Conservation (phyloP, 2,113 vertebrate species). For the Lontra canadensis region DNA sequence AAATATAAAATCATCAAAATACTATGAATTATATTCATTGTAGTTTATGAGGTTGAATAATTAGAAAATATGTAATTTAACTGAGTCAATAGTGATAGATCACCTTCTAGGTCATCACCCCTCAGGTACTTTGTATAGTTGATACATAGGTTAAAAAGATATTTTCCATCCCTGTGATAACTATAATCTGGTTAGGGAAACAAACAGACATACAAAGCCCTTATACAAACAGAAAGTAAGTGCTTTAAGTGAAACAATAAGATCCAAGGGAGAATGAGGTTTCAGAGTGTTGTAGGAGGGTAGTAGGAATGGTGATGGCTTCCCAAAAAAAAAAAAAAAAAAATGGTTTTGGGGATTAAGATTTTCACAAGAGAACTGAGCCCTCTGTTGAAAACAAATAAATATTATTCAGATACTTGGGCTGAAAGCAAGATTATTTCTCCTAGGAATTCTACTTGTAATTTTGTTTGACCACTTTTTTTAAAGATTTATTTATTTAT, state of each 20-base stretch:
- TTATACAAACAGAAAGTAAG: conserved; percentile 33
- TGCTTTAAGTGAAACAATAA: conserved; percentile 5
- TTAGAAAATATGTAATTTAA: not conserved
- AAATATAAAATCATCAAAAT: conserved; percentile 30
- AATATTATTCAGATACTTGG: not conserved
- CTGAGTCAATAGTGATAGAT: not conserved
- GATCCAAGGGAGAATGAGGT: not conserved
- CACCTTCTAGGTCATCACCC: not conserved
- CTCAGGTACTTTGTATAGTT: not conserved
- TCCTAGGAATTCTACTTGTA: not conserved
- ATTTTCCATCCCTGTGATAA: not conserved
- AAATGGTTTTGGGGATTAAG: not conserved
- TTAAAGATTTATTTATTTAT: not conserved
- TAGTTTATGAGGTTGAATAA: not conserved
- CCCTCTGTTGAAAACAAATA: not conserved
- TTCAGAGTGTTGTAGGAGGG: not conserved
- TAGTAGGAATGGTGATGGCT: not conserved
- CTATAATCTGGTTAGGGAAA: not conserved
- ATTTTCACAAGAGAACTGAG: not conserved
- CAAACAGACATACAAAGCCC: not conserved
- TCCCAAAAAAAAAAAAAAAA: not conserved
- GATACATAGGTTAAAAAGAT: conserved; percentile 8
- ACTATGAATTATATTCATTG: not conserved
- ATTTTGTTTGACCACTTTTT: conserved; percentile 20
- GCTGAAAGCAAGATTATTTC: conserved; percentile 37